Conservation (phyloP, 2,113 vertebrate species). For the Heterotis niloticus region DNA sequence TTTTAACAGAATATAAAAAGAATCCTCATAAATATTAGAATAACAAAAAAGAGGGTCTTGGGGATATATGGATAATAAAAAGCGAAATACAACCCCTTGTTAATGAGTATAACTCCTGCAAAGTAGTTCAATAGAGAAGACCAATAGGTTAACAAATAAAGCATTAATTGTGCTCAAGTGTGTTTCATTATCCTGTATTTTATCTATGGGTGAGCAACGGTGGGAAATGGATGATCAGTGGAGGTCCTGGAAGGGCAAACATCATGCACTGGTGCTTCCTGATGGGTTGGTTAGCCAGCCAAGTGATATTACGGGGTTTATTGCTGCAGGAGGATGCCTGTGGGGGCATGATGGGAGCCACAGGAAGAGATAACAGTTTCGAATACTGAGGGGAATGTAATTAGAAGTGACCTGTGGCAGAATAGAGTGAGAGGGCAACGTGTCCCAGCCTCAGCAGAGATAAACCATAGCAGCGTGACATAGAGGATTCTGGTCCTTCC, state of each 20-base stretch:
- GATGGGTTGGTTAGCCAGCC: neutral
- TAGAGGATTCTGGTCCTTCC: neutral
- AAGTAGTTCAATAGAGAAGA: too few relatives aligned
- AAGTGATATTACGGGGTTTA: neutral
- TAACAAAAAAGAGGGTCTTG: too few relatives aligned
- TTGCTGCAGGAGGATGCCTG: neutral
- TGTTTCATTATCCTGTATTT: neutral
- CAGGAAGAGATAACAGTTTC: slow-evolving; percentile 4
- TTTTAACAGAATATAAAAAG: too few relatives aligned
- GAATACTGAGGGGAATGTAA: neutral
- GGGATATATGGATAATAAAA: too few relatives aligned
- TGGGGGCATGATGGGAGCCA: neutral
- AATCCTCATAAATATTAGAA: too few relatives aligned
- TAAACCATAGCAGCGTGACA: neutral
- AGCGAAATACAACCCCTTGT: too few relatives aligned
- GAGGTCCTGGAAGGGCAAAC: neutral
- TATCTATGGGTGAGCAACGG: neutral
- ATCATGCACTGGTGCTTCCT: neutral
- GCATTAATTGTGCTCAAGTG: slow-evolving; percentile 15
- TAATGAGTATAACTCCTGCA: too few relatives aligned
- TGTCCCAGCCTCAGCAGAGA: slow-evolving; percentile 14
- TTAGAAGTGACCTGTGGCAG: slow-evolving; percentile 17
- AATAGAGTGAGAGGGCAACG: neutral
- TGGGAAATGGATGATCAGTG: slow-evolving; percentile 1
- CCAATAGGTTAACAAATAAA: neutral